Evolutionary conservation across 2,113 vertebrate genomes (phyloP).

Genomic region (Neodontobutis hainanensis): DNA sequence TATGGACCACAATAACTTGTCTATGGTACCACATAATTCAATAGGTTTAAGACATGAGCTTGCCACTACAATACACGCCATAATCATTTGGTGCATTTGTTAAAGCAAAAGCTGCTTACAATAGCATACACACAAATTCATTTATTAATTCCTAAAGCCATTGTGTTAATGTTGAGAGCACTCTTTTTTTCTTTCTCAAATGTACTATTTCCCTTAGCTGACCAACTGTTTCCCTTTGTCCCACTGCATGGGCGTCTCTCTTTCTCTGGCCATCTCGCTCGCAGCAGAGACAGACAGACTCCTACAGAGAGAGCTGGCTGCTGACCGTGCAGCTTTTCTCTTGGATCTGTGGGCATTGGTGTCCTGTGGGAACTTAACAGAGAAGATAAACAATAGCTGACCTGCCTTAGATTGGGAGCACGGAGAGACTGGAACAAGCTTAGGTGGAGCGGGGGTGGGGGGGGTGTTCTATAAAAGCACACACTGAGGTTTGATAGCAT

Average conservation of each 20-base stretch:
- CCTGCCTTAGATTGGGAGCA: conserved; percentile 51
- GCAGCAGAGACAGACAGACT: conserved; percentile 17
- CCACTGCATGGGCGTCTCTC: neutral
- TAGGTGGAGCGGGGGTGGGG: neutral
- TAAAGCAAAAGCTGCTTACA: too few species aligned
- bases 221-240: conserved; percentile 3
- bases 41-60: too few species aligned
- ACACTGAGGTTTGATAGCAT: neutral
- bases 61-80: too few species aligned
- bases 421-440: conserved; percentile 1
- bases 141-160: neutral
- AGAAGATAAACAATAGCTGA: conserved; percentile 50
- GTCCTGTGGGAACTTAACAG: conserved; percentile 46
- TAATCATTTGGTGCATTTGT: too few species aligned
- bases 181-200: conserved; percentile 1
- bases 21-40: too few species aligned
- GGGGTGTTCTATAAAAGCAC: conserved; percentile 4
- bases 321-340: conserved; percentile 34
- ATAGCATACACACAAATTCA: too few species aligned
- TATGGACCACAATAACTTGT: too few species aligned
- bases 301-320: conserved; percentile 24
- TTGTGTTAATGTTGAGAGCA: neutral
- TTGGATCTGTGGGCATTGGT: conserved; percentile 30
- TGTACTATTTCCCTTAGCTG: neutral
- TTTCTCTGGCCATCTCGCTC: conserved; percentile 2